phyloP scores from a whole-genome alignment of 2,888 invertebrate species.

The Parasteatoda lunata region DNA sequence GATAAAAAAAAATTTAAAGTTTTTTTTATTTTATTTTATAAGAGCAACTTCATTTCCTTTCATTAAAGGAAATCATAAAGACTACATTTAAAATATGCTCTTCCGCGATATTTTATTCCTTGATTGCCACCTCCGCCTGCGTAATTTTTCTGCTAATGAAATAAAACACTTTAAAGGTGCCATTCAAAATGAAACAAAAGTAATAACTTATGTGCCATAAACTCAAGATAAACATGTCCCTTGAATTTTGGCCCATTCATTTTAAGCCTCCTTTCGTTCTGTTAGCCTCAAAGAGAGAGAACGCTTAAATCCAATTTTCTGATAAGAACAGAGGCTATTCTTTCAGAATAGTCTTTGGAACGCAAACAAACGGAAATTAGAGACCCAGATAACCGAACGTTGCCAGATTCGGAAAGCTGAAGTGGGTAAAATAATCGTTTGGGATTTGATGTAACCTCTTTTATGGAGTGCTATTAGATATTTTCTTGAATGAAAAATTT shows the following conservation, averaged over 20 bases:
- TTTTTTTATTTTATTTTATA: too few relatives aligned
- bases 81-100: too few relatives aligned
- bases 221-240: conserved; percentile 1
- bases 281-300: conserved; percentile 1
- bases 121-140: too few relatives aligned
- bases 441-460: not conserved
- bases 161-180: too few relatives aligned
- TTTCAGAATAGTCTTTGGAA: not conserved
- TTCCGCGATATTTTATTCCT: too few relatives aligned
- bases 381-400: conserved; percentile 18
- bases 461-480: not conserved
- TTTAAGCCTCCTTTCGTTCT: not conserved
- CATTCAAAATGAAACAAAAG: too few relatives aligned
- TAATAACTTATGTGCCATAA: not conserved
- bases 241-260: not conserved
- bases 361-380: conserved; percentile 51
- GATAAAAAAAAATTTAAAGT: too few relatives aligned
- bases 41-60: too few relatives aligned
- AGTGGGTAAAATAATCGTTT: not conserved
- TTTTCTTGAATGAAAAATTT: not conserved
- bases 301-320: conserved; percentile 53
- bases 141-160: too few relatives aligned
- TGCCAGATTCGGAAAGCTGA: not conserved
- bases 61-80: too few relatives aligned
- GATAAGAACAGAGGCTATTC: conserved; percentile 27